Evolutionary conservation across 2,113 vertebrate species (phyloP).

Genomic region (Actinemys pallida): DNA sequence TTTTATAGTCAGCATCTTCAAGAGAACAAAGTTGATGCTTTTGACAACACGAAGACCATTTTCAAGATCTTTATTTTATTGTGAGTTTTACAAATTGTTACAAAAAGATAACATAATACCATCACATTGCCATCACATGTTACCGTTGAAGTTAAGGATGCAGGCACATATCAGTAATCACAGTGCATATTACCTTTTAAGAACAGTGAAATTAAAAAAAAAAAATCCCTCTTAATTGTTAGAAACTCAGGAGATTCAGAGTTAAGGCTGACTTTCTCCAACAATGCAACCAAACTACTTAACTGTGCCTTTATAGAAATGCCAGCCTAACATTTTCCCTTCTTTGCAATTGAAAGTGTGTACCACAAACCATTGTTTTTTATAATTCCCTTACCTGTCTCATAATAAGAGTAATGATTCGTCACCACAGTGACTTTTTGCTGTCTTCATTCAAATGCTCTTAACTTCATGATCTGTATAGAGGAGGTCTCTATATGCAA

Average conservation of each 20-base stretch:
- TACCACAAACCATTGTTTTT: not conserved
- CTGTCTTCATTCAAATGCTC: rapidly evolving
- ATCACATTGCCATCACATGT: rapidly evolving
- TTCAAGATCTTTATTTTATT: not conserved
- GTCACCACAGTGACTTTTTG: not conserved
- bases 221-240: rapidly evolving
- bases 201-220: not conserved
- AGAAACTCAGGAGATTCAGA: not conserved
- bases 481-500: not conserved
- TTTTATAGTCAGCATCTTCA: not conserved
- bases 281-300: not conserved
- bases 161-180: not conserved
- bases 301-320: not conserved
- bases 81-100: not conserved
- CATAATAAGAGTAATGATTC: not conserved
- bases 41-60: not conserved
- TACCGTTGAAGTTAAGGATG: not conserved
- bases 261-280: not conserved
- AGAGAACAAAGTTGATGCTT: not conserved
- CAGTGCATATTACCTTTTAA: no score
- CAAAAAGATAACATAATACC: not conserved
- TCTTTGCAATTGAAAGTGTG: not conserved
- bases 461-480: not conserved
- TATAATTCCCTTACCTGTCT: not conserved
- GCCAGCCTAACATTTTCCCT: not conserved